These are phyloP conservation scores for Caenorhabditis wallacei DNA, from an alignment of 2,888 invertebrate species.

Conservation along the genomic window DNA sequence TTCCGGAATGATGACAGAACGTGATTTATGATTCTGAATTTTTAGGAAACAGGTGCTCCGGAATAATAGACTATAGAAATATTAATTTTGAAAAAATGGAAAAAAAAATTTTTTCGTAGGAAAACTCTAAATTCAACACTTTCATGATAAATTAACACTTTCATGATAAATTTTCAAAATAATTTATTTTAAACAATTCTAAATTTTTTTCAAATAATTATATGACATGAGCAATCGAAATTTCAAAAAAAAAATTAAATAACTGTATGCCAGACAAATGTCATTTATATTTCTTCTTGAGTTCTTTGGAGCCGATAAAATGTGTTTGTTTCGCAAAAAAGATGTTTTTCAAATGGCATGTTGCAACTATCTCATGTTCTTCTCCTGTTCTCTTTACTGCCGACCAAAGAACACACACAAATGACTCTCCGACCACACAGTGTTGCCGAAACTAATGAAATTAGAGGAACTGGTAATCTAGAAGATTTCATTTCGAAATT, in stretches of 20 bases:
- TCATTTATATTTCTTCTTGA: not conserved
- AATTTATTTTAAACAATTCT: no score
- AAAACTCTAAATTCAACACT: no score
- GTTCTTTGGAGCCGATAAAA: slow-evolving; percentile 8
- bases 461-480: not conserved
- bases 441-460: not conserved
- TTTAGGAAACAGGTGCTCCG: no score
- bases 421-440: not conserved
- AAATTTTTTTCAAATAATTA: no score
- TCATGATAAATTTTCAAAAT: no score
- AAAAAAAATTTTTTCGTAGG: no score
- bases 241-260: not conserved
- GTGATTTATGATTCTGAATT: not conserved
- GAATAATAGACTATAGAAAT: no score
- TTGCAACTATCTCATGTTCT: not conserved
- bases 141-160: not conserved
- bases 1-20: not conserved
- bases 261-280: not conserved
- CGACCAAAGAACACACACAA: slow-evolving; percentile 5
- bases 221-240: no score
- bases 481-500: not conserved
- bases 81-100: no score
- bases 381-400: not conserved
- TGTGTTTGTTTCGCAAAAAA: slow-evolving; percentile 4
- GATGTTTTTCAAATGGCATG: not conserved